Conservation (phyloP, 2,797 vertebrate genomes). For the Numenius phaeopus region DNA sequence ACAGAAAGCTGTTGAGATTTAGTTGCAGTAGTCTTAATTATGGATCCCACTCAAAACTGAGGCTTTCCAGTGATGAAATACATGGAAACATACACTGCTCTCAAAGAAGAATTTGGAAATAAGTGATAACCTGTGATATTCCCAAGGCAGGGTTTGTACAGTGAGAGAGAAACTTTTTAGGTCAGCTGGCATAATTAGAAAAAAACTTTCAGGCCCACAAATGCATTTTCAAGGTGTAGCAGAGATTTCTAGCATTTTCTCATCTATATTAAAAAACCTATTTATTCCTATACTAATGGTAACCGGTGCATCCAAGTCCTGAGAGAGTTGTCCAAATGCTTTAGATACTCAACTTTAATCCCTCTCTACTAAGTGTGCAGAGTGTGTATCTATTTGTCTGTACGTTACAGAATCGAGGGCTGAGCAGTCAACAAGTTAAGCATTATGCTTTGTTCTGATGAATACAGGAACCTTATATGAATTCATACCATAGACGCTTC, state of each 20-base stretch:
- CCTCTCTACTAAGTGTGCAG: background rate
- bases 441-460: background rate
- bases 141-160: background rate
- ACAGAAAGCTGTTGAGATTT: background rate
- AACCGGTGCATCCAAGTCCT: background rate
- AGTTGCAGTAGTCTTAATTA: background rate
- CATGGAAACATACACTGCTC: background rate
- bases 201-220: background rate
- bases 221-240: background rate
- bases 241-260: background rate
- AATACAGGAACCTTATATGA: background rate
- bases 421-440: background rate
- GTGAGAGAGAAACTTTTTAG: background rate
- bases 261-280: background rate
- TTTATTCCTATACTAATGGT: background rate
- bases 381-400: background rate
- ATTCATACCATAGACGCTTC: background rate
- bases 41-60: background rate
- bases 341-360: background rate
- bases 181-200: background rate
- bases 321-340: background rate
- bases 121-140: background rate
- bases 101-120: background rate
- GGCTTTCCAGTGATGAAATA: background rate
- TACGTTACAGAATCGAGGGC: background rate